Evolutionary conservation across 2,888 invertebrate species (phyloP).

Genomic region (Catocala fraxini): DNA sequence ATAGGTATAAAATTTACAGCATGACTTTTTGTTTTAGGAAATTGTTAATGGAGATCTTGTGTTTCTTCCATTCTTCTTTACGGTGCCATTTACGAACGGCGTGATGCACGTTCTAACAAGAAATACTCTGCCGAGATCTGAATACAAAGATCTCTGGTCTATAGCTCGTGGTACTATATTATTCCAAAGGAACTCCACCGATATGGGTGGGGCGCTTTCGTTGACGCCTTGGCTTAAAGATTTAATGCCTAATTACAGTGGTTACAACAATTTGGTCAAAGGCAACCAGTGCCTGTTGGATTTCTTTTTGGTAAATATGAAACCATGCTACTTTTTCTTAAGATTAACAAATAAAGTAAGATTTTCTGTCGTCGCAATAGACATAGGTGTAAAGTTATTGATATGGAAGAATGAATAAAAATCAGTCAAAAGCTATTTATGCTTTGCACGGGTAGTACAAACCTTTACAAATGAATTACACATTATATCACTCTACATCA

Average conservation of each 20-base stretch:
- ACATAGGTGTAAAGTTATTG: too few relatives aligned
- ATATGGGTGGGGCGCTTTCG: constrained; percentile 87
- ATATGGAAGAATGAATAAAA: too few relatives aligned
- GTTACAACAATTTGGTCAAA: constrained; percentile 81
- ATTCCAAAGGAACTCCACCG: constrained; percentile 88
- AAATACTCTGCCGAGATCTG: constrained; percentile 80
- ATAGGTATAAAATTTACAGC: too few relatives aligned
- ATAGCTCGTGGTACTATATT: constrained; percentile 74
- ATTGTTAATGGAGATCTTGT: constrained; percentile 75
- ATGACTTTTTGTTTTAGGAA: constrained; percentile 57
- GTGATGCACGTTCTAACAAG: constrained; percentile 86
- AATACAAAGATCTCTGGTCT: constrained; percentile 81
- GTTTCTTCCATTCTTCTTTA: constrained; percentile 86
- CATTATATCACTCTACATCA: too few relatives aligned
- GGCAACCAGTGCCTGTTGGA: constrained; percentile 81
- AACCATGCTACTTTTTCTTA: too few relatives aligned
- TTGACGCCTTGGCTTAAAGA: constrained; percentile 89
- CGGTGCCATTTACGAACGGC: constrained; percentile 85
- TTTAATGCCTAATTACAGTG: constrained; percentile 87
- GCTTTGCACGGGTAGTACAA: too few relatives aligned
- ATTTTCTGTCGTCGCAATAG: too few relatives aligned
- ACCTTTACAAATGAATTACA: too few relatives aligned
- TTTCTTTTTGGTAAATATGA: constrained; percentile 80
- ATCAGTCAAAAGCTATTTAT: too few relatives aligned
- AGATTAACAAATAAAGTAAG: too few relatives aligned